phyloP scores from a whole-genome alignment of 1,140 invertebrate genomes.

The Chrysoperla carnea region DNA sequence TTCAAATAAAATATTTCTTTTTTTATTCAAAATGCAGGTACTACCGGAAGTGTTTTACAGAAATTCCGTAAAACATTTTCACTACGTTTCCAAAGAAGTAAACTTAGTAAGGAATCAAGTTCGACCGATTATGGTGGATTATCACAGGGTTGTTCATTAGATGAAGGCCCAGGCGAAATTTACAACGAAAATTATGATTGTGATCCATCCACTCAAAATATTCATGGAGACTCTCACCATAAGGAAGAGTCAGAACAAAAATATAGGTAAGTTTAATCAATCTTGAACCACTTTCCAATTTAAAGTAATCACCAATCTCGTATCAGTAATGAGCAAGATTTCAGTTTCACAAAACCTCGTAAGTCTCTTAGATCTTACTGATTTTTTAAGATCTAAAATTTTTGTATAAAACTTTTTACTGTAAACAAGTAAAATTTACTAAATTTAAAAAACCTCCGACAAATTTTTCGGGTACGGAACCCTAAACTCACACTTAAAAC shows the following conservation, averaged over 20 bases:
- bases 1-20: no score
- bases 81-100: conserved; percentile 35
- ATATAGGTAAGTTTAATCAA: conserved; percentile 15
- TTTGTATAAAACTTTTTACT: no score
- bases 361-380: no score
- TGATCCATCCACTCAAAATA: conserved; percentile 14
- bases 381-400: no score
- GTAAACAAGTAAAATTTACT: no score
- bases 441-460: no score
- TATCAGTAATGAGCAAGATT: no score
- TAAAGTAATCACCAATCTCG: no score
- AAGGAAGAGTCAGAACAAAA: conserved; percentile 14
- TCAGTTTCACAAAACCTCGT: no score
- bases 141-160: conserved; percentile 8
- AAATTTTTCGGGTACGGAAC: no score
- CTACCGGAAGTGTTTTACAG: conserved; percentile 36
- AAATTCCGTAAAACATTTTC: conserved; percentile 55
- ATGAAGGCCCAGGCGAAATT: conserved; percentile 19
- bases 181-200: conserved; percentile 22
- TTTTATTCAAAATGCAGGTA: conserved; percentile 2
- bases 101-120: conserved; percentile 27
- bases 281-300: no score
- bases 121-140: conserved; percentile 12
- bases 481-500: no score
- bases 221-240: conserved; percentile 7